Evolutionary conservation across 1,140 invertebrate species (phyloP).

Genomic region (Drosophila paulistorum): DNA sequence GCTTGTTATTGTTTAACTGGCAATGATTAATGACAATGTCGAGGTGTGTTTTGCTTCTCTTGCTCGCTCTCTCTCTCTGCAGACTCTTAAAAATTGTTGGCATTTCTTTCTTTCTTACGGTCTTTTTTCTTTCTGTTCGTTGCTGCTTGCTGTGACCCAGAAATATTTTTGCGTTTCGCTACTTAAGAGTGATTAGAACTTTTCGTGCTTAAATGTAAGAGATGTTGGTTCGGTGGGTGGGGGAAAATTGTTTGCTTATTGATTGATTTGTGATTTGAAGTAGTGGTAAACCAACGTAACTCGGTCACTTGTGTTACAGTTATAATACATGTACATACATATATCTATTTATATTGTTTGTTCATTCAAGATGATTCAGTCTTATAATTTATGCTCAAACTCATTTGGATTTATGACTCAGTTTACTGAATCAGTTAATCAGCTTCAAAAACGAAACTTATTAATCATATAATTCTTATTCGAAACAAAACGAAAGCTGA

Average conservation of each 20-base stretch:
- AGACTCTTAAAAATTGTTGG: slow-evolving; percentile 50
- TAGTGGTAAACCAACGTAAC: too few species aligned
- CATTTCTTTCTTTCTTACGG: slow-evolving; percentile 48
- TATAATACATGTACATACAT: too few species aligned
- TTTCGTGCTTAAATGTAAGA: slow-evolving; percentile 11
- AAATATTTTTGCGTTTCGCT: slow-evolving; percentile 54
- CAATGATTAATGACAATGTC: slow-evolving; percentile 71
- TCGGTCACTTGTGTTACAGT: too few species aligned
- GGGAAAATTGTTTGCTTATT: slow-evolving; percentile 31
- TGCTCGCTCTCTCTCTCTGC: not conserved
- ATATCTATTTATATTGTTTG: too few species aligned
- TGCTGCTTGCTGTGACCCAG: slow-evolving; percentile 50
- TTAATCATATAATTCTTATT: too few species aligned
- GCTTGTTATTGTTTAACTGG: slow-evolving; percentile 72
- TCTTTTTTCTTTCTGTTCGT: slow-evolving; percentile 22
- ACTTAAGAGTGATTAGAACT: slow-evolving; percentile 55
- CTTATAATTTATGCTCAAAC: slow-evolving; percentile 6
- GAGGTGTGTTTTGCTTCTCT: slow-evolving; percentile 26
- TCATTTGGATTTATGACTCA: slow-evolving; percentile 1
- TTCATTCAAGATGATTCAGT: slow-evolving; percentile 1
- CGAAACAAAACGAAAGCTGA: too few species aligned
- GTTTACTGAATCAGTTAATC: not conserved
- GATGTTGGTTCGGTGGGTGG: not conserved
- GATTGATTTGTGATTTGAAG: slow-evolving; percentile 25
- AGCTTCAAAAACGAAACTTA: not conserved